Evolutionary conservation across 2,797 vertebrate genomes (phyloP), one percentile per base, ranked within the genome.

Genomic region (Geotrypetes seraphini): DNA sequence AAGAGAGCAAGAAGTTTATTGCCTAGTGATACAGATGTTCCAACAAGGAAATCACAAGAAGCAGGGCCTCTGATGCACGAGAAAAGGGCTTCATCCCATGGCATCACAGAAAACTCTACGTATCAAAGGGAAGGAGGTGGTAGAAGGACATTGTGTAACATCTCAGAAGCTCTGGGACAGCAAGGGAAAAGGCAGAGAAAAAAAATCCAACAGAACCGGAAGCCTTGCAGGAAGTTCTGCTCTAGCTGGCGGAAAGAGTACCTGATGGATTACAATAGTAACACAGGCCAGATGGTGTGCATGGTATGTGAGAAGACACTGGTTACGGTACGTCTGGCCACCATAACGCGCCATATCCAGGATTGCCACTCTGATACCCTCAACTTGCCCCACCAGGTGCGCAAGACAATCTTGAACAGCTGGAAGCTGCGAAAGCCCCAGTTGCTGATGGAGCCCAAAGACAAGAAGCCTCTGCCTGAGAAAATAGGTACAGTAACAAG

Each of bases 361-460:
- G 37, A 36, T 38, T 48, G 46, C 46, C 46, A 48, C 4, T 21
- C 39, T 2, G 38, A 42, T 31, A 43, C 41, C 3, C 31, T 39
- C 7, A 36, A 50, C 14, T 28, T 50, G 27, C 38, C 40, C 2
- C 38, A 38, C 0, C 38, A 31, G 5, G 46, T 48, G 17, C 38
- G 46, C 7, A 33, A 38, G 15, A 28, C 38, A 25, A 41, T 48
- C 25, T 46, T 29, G 3, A 38, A 48, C 12, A 46, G 36, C 13
- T 48, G 46, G 46, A 46, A 48, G 39, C 32, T 25, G n/a, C 18
- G 39, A 5, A 13, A 18, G 19, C 43, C 29, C 10, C 4, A 26
- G 7, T 43, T 3, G 3, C 12, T 7, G n/a, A 31, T 12, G 5
- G 13, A 27, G n/a, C 21, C 17, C 17, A 1, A 12, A n/a, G 26